A percentile compares a stretch with the other conserved stretches of the same genome.
These are phyloP conservation scores for Aromia moschata DNA, from an alignment of 2,888 invertebrate species.

Conservation along the genomic window DNA sequence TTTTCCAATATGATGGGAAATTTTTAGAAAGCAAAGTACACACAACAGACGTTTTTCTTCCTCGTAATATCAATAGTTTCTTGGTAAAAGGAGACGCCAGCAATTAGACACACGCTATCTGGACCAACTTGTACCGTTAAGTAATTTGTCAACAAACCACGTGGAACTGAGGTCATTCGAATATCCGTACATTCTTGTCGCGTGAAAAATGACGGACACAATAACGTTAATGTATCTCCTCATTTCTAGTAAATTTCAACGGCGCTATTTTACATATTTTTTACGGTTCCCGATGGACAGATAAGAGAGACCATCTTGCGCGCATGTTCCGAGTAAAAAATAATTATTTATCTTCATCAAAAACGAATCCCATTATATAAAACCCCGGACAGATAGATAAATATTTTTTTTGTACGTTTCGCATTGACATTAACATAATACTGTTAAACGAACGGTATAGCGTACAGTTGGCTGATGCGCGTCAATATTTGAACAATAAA, in stretches of 20 bases:
- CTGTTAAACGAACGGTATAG: constrained; percentile 21
- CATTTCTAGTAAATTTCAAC: neutral
- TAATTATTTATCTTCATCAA: constrained; percentile 9
- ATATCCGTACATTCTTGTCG: neutral
- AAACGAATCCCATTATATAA: constrained; percentile 11
- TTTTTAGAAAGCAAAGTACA: too few relatives aligned
- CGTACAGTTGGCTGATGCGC: constrained; percentile 17
- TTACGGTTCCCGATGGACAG: neutral
- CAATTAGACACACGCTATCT: too few relatives aligned
- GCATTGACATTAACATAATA: constrained; percentile 11
- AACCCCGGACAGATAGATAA: constrained; percentile 5
- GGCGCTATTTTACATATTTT: neutral
- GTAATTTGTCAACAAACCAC: too few relatives aligned
- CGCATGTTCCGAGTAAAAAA: neutral
- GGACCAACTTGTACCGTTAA: too few relatives aligned
- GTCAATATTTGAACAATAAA: constrained; percentile 20
- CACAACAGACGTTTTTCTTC: too few relatives aligned
- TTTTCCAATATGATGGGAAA: too few relatives aligned
- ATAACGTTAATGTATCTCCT: neutral
- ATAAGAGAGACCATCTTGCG: constrained; percentile 1
- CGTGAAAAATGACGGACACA: neutral
- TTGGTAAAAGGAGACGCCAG: too few relatives aligned
- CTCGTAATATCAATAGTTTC: too few relatives aligned
- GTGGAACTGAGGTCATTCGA: too few relatives aligned
- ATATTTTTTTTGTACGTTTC: constrained; percentile 5